Percentiles rank a stretch among this genome's conserved stretches.
These are phyloP conservation scores for Branchellion lobata DNA, from an alignment of 2,888 invertebrate species.

Conservation along the genomic window DNA sequence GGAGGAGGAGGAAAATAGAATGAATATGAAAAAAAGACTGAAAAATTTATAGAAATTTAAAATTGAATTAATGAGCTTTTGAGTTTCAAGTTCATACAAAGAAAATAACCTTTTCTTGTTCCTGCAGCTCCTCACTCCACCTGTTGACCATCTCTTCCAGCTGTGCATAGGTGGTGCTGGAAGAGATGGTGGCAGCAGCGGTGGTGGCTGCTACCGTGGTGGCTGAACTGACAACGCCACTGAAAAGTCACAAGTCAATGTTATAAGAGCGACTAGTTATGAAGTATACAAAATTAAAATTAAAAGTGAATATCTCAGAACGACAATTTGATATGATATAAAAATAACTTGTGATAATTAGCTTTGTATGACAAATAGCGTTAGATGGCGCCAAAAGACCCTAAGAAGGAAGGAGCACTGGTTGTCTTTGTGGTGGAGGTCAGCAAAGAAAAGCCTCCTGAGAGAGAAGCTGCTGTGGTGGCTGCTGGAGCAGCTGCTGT, in stretches of 20 bases:
- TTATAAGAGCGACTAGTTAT: background rate
- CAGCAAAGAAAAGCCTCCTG: too few relatives aligned
- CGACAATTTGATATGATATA: background rate
- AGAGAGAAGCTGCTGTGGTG: too few relatives aligned
- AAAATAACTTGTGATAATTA: too few relatives aligned
- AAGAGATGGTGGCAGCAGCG: slow-evolving; percentile 15
- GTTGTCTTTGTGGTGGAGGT: too few relatives aligned
- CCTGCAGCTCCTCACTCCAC: slow-evolving; percentile 87
- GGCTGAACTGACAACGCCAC: background rate
- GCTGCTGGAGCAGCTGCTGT: slow-evolving; percentile 18
- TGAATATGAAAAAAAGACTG: too few relatives aligned
- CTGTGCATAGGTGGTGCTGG: slow-evolving; percentile 74
- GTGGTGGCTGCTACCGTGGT: slow-evolving; percentile 6
- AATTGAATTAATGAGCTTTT: too few relatives aligned
- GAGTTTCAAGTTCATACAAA: too few relatives aligned
- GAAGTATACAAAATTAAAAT: background rate
- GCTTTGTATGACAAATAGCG: too few relatives aligned
- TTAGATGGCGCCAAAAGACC: too few relatives aligned
- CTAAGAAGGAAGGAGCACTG: too few relatives aligned
- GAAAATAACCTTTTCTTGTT: slow-evolving; percentile 86
- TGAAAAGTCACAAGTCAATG: background rate
- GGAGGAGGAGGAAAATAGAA: too few relatives aligned
- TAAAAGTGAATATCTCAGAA: background rate
- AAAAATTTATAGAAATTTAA: too few relatives aligned
- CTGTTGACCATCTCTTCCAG: slow-evolving; percentile 88